A percentile compares a stretch with the other conserved stretches of the same genome.
Conservation (phyloP, 2,113 vertebrate species). For the Dolichallabes microphthalmus region DNA sequence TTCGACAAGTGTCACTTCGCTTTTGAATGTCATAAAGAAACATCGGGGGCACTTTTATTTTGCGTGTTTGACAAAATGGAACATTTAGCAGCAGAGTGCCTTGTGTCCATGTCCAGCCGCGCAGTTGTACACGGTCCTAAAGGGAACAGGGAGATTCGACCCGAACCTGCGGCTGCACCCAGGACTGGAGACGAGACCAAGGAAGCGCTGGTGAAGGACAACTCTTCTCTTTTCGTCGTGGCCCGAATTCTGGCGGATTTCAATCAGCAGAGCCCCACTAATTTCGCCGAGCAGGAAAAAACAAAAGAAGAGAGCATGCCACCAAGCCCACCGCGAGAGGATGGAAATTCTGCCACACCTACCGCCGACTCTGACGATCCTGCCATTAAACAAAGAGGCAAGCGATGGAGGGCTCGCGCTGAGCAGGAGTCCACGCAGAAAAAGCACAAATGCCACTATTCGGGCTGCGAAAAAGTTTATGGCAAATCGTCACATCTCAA, state of each 20-base stretch:
- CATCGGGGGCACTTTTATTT: slow-evolving; percentile 65
- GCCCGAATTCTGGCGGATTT: slow-evolving; percentile 94
- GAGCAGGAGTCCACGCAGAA: slow-evolving; percentile 91
- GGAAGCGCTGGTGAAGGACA: slow-evolving; percentile 74
- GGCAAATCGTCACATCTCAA: slow-evolving; percentile 99
- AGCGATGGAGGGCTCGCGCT: slow-evolving; percentile 80
- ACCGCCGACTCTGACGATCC: slow-evolving; percentile 77
- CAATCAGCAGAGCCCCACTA: slow-evolving; percentile 86
- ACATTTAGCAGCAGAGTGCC: slow-evolving; percentile 97
- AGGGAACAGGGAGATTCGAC: slow-evolving; percentile 74
- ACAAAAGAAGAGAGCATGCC: slow-evolving; percentile 77
- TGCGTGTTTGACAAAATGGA: slow-evolving; percentile 81
- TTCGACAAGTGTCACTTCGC: slow-evolving; percentile 56
- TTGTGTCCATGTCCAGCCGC: slow-evolving; percentile 90
- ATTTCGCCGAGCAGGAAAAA: slow-evolving; percentile 75
- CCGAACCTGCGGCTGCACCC: slow-evolving; percentile 67
- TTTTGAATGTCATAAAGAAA: slow-evolving; percentile 67
- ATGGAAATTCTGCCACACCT: slow-evolving; percentile 88
- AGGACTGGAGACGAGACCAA: slow-evolving; percentile 73
- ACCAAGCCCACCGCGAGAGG: slow-evolving; percentile 69
- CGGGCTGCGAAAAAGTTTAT: slow-evolving; percentile 98
- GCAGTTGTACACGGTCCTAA: slow-evolving; percentile 78
- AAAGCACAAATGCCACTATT: slow-evolving; percentile 98
- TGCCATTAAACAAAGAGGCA: slow-evolving; percentile 91
- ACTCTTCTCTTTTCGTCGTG: slow-evolving; percentile 84